Evolutionary conservation across 2,113 vertebrate species (phyloP).

Genomic region (Orcinus orca): DNA sequence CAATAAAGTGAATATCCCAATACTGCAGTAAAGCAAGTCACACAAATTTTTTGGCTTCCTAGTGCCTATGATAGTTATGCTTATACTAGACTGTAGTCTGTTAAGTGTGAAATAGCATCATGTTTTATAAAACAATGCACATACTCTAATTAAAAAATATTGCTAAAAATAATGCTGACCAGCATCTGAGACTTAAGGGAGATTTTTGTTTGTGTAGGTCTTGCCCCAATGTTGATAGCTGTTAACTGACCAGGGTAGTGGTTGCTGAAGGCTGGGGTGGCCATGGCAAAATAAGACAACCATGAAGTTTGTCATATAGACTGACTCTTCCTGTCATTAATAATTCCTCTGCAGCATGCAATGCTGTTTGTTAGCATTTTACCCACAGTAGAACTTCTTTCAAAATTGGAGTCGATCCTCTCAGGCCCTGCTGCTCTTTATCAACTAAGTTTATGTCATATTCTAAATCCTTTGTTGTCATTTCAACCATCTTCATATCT

Average conservation of each 20-base stretch:
- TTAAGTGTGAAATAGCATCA: background rate
- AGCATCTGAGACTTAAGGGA: background rate
- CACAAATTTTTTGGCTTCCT: background rate
- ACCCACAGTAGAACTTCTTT: background rate
- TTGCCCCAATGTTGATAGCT: fast-evolving
- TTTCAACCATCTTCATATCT: background rate
- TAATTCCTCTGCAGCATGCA: background rate
- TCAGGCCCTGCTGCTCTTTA: background rate
- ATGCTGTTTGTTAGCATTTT: background rate
- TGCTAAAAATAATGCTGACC: background rate
- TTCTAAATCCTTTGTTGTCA: background rate
- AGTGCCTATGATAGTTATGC: background rate
- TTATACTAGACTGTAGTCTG: background rate
- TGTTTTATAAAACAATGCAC: background rate
- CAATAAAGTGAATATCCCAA: background rate
- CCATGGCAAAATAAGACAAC: background rate
- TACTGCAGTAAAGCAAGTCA: background rate
- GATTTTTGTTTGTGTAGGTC: background rate
- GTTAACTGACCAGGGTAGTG: background rate
- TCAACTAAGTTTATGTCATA: background rate
- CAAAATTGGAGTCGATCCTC: background rate
- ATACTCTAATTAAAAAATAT: background rate
- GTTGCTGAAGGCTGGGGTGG: background rate
- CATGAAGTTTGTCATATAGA: background rate
- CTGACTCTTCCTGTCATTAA: background rate